These are phyloP conservation scores for Melanchra persicariae DNA, from an alignment of 2,888 invertebrate genomes.

Conservation along the genomic window DNA sequence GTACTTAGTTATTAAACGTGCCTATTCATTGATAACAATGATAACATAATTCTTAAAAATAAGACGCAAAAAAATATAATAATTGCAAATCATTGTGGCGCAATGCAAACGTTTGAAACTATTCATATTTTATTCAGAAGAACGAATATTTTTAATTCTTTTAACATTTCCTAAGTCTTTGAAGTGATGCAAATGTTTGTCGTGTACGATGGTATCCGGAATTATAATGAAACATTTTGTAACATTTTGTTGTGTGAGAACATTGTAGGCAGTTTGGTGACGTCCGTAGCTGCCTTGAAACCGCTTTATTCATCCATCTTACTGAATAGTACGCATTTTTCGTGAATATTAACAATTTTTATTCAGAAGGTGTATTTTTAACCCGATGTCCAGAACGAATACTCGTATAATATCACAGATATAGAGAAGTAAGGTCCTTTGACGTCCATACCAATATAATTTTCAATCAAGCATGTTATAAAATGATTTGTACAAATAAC, in stretches of 20 bases:
- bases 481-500: too few relatives aligned
- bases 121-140: constrained; percentile 36
- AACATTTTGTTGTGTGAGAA: constrained; percentile 41
- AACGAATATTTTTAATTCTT: constrained; percentile 27
- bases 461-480: not conserved
- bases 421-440: not conserved
- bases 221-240: constrained; percentile 43
- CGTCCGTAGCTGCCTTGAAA: constrained; percentile 53
- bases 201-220: constrained; percentile 26
- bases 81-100: constrained; percentile 13
- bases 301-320: constrained; percentile 34
- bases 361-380: constrained; percentile 9
- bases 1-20: not conserved
- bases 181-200: constrained; percentile 50
- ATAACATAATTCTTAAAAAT: constrained; percentile 1
- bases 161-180: constrained; percentile 38
- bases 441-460: not conserved
- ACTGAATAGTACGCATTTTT: constrained; percentile 31
- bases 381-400: not conserved
- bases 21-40: constrained; percentile 13
- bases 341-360: constrained; percentile 23
- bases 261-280: constrained; percentile 45
- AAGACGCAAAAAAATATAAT: not conserved
- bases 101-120: constrained; percentile 25
- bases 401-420: not conserved